Base-by-base conservation (phyloP, 2,888 invertebrate species). In the Anarsia innoxiella region DNA sequence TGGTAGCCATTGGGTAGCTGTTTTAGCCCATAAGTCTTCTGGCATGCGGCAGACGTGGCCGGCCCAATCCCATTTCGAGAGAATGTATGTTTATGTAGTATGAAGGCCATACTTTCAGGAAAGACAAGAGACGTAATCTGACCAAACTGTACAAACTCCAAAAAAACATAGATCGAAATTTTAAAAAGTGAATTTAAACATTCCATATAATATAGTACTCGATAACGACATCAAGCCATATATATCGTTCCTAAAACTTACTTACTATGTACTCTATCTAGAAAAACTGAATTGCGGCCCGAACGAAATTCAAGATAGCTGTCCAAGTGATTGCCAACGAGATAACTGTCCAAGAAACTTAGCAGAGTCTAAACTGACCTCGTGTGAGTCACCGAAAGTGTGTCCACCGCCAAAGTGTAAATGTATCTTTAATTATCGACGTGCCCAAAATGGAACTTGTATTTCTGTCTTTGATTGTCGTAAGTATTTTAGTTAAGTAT, bases 401-500 rank as follows among this genome's bases (percentile, higher is more conserved):
- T 25, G 25, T n/a, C 25, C 45, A 23, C 39, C 26, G 6, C 47
- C 59, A 0, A 39, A 36, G 2, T 67, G 67, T 36, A 53, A 49
- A 37, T 66, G 66, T 31, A 9, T 10, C 1, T 64, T 63, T 34
- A 62, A 64, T 35, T 45, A 36, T 5, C 47, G 53, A 9, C 46
- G 60, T 2, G 47, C 46, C 9, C n/a, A 13, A 0, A 60, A 62
- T 15, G 59, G 59, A 2, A 56, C 53, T 16, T 68, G 67, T 34
- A 53, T 67, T 23, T 38, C 50, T 6, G 59, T 50, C 3, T 26
- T 10, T 2, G 15, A 53, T 1, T 68, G 67, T 36, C 65, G 67
- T 68, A 42, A 66, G 67, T 61, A 10, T n/a, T 12, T 23, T 13
- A 13, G 3, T 10, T 19, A 19, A 19, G 8, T 19, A 19, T 19